Evolutionary conservation across 2,888 invertebrate genomes (phyloP), one percentile per base, ranked within the genome.

Genomic region (Noctua pronuba): DNA sequence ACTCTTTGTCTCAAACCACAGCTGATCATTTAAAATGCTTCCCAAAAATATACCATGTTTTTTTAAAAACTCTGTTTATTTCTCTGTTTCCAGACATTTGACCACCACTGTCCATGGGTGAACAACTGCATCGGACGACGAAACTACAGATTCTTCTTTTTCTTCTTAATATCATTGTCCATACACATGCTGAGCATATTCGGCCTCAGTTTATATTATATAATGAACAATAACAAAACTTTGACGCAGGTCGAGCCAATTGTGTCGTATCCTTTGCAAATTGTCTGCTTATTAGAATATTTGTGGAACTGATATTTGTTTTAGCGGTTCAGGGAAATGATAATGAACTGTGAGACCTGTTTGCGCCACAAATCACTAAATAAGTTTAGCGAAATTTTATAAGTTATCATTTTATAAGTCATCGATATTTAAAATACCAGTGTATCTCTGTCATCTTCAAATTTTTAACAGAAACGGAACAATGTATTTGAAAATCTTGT

Each of bases 61-160:
- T 18, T 10, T 16, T 18, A 64, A 18, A 28, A 67, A 5, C 10
- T 44, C 44, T 13, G 24, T 64, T 41, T 31, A 7, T 58, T 76
- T 87, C 49, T 88, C 91, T 90, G 88, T 89, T 97, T 97, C 73
- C 97, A 99, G 99, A 99, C 99, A 77, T 99, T 99, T 96, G 99
- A 99, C 97, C 99, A 99, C 97, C 99, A 99, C 97, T 99, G 99
- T 96, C 99, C 99, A 85, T 99, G 99, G 99, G 99, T 99, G 92
- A 99, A 99, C 97, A 99, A 99, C 96, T 99, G 99, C 95, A 99
- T 99, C 93, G 99, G 99, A 86, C 98, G 99, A 91, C 97, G 99
- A 91, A 99, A 99, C 97, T 99, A 99, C 96, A 97, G 99, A 93
- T 99, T 99, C 97, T 99, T 99, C 97, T 99, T 99, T 97, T 98